Conservation (phyloP, 2,888 invertebrate genomes). For the Gisinianus flammeolus region DNA sequence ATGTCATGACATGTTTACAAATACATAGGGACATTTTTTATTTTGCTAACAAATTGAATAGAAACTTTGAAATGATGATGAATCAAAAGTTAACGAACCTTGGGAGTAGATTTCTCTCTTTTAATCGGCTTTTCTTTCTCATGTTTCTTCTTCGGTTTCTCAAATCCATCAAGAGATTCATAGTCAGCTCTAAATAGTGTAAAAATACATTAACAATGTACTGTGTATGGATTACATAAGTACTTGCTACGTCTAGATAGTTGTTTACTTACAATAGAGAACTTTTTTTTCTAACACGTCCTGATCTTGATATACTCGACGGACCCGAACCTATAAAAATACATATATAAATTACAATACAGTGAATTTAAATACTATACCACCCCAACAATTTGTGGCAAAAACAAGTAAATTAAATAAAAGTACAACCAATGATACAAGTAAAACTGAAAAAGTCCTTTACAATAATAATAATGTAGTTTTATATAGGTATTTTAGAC, state of each 20-base stretch:
- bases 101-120: conserved; percentile 25
- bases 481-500: not conserved
- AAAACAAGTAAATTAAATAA: too few species aligned
- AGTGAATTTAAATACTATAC: too few species aligned
- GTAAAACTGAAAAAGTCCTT: not conserved
- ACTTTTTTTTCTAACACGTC: conserved; percentile 90
- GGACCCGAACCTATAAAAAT: conserved; percentile 20
- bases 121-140: conserved; percentile 52
- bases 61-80: not conserved
- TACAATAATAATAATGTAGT: not conserved
- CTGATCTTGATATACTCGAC: conserved; percentile 72
- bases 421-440: not conserved
- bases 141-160: conserved; percentile 65
- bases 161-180: conserved; percentile 87
- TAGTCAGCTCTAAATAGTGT: too few species aligned
- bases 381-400: too few species aligned
- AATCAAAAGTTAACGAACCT: conserved; percentile 25
- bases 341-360: not conserved
- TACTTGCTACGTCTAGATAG: too few species aligned
- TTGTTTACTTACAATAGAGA: too few species aligned
- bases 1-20: not conserved
- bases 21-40: conserved; percentile 5
- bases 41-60: not conserved
- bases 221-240: too few species aligned
- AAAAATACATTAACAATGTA: too few species aligned